Conservation (phyloP, 2,797 vertebrate species). For the Antennarius maculatus region DNA sequence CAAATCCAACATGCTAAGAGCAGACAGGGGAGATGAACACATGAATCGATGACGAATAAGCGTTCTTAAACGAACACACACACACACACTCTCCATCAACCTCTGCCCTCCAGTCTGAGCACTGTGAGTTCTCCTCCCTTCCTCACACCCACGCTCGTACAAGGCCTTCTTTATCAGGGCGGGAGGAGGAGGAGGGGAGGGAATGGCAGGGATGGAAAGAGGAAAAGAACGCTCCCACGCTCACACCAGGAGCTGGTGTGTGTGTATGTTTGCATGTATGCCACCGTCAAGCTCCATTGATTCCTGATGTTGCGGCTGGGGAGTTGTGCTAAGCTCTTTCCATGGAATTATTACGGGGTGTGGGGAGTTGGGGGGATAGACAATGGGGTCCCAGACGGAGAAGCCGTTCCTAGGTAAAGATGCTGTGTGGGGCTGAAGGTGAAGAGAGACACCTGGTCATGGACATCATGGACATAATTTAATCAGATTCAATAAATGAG, state of each 20-base stretch:
- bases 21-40: background rate
- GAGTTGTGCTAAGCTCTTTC: constrained; percentile 55
- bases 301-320: constrained; percentile 27
- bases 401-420: constrained; percentile 6
- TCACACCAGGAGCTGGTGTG: constrained; percentile 39
- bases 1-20: no score
- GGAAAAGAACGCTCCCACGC: constrained; percentile 70
- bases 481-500: constrained; percentile 42
- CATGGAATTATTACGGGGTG: constrained; percentile 14
- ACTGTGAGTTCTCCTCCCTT: constrained; percentile 67
- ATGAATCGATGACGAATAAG: background rate
- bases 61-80: background rate
- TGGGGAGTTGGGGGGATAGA: constrained; percentile 9
- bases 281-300: constrained; percentile 9
- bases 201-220: constrained; percentile 48
- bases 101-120: constrained; percentile 63
- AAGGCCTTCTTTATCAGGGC: constrained; percentile 72
- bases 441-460: constrained; percentile 10
- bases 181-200: constrained; percentile 56
- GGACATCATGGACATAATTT: constrained; percentile 24
- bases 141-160: constrained; percentile 71
- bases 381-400: constrained; percentile 15
- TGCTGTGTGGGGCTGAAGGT: background rate
- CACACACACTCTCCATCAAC: constrained; percentile 55
- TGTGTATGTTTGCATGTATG: constrained; percentile 7